Conservation (phyloP, 2,888 invertebrate species). For the Xanthia icteritia region DNA sequence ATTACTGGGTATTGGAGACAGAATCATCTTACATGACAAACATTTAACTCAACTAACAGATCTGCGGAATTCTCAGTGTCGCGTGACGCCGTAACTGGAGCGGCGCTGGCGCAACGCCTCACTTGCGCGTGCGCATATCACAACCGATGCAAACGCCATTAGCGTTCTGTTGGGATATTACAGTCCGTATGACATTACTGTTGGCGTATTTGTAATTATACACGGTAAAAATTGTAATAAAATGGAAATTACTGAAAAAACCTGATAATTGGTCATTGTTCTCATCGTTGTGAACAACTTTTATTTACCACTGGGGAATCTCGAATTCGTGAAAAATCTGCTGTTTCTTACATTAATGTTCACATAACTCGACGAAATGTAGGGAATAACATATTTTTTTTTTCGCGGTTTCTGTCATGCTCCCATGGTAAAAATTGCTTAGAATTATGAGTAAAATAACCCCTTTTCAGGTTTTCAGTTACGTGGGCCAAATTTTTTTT, state of each 20-base stretch:
- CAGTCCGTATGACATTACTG: neutral
- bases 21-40: conserved; percentile 2
- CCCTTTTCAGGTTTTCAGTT: neutral
- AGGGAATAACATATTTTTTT: neutral
- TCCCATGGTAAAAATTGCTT: too few species aligned
- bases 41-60: conserved; percentile 52
- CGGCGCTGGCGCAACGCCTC: conserved; percentile 57
- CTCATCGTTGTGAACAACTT: too few species aligned
- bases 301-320: too few species aligned
- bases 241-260: neutral
- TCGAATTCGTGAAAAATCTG: neutral
- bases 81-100: conserved; percentile 60
- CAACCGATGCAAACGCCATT: conserved; percentile 16
- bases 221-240: neutral
- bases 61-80: conserved; percentile 47
- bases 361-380: neutral
- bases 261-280: neutral
- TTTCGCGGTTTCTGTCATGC: too few species aligned
- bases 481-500: too few species aligned
- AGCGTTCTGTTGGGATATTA: conserved; percentile 16
- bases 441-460: too few species aligned
- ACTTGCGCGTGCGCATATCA: conserved; percentile 54
- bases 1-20: neutral
- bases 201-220: neutral
- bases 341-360: neutral